phyloP scores from a whole-genome alignment of 2,113 vertebrate genomes.

The Chaetodon auriga region DNA sequence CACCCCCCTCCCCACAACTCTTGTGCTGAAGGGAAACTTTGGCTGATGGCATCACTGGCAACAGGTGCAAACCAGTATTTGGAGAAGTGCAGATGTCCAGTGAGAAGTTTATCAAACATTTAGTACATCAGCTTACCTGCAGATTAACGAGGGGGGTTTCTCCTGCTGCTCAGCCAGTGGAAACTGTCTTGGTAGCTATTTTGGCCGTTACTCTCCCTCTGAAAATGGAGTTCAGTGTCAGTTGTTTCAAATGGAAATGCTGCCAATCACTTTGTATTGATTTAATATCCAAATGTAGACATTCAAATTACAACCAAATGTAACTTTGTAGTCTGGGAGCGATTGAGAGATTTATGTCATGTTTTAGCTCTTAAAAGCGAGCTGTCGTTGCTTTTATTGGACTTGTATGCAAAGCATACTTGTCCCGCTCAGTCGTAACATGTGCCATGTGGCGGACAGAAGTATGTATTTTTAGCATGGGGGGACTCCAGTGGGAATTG shows the following conservation, averaged over 20 bases:
- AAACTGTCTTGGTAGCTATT: conserved; percentile 11
- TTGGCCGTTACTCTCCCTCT: conserved; percentile 1
- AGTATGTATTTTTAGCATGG: conserved; percentile 62
- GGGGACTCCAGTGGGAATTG: conserved; percentile 51
- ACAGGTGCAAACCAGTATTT: conserved; percentile 87
- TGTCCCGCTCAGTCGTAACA: conserved; percentile 11
- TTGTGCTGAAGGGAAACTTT: conserved; percentile 68
- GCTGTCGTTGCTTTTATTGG: conserved; percentile 40
- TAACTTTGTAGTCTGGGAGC: neutral
- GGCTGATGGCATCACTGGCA: conserved; percentile 81
- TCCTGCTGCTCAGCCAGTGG: neutral
- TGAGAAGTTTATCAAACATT: conserved; percentile 51
- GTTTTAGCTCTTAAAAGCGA: conserved; percentile 17
- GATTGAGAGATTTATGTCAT: neutral
- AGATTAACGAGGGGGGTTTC: conserved; percentile 28
- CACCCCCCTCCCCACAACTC: conserved; percentile 75
- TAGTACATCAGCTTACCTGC: conserved; percentile 28
- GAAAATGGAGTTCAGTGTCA: neutral
- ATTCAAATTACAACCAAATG: conserved; percentile 57
- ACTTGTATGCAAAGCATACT: conserved; percentile 48
- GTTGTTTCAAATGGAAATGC: conserved; percentile 12
- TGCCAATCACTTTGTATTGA: neutral
- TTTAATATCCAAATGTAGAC: conserved; percentile 30
- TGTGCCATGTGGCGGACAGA: conserved; percentile 46
- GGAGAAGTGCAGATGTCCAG: conserved; percentile 63